phyloP scores from a whole-genome alignment of 2,888 invertebrate genomes.

The Oxycera nigricornis region DNA sequence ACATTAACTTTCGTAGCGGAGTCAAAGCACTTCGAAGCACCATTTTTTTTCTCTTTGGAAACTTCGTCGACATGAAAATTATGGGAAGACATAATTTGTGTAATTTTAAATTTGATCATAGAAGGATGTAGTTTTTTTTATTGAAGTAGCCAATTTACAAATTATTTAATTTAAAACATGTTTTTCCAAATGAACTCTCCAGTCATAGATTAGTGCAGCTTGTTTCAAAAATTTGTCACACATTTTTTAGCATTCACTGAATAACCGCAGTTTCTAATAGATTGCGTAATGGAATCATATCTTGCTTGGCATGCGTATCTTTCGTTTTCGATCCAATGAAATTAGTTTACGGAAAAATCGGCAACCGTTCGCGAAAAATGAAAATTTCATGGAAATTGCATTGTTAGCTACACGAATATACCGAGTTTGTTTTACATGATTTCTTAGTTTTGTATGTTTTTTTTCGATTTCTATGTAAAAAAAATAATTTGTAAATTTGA shows the following conservation, averaged over 20 bases:
- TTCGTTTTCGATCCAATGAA: too few species aligned
- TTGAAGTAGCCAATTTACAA: too few species aligned
- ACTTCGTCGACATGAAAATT: slow-evolving; percentile 17
- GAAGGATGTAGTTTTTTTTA: too few species aligned
- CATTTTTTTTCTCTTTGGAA: background rate
- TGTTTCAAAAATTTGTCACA: background rate
- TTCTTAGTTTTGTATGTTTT: too few species aligned
- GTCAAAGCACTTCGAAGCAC: background rate
- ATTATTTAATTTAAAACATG: too few species aligned
- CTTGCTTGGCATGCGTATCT: background rate
- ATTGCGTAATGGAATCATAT: background rate
- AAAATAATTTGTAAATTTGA: too few species aligned
- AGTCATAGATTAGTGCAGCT: background rate
- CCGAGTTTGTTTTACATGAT: too few species aligned
- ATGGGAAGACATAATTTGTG: slow-evolving; percentile 20
- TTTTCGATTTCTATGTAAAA: too few species aligned
- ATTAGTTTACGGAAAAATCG: too few species aligned
- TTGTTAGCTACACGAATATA: too few species aligned
- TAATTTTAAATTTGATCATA: background rate
- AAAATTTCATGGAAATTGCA: background rate
- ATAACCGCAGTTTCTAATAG: background rate
- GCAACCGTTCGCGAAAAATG: background rate
- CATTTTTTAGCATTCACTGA: background rate
- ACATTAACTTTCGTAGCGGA: background rate
- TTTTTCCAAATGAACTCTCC: too few species aligned